A percentile compares a stretch with the other conserved stretches of the same genome.
Evolutionary conservation across 2,888 invertebrate genomes (phyloP).

Genomic region (Imbricaverruca yamaguchii): DNA sequence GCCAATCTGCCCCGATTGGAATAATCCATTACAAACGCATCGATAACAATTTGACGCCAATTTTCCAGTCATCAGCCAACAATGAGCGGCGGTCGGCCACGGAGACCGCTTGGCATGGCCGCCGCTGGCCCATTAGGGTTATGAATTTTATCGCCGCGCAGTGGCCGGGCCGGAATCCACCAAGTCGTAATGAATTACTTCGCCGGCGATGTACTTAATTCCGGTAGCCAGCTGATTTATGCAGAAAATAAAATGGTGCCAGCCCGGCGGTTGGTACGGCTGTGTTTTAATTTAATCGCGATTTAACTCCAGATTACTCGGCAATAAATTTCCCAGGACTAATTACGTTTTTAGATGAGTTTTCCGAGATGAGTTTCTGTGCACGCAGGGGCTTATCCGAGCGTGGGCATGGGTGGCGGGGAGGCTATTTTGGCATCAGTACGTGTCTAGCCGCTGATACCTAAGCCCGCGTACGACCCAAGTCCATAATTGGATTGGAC

Average conservation of each 20-base stretch:
- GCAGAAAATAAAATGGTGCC: constrained; percentile 8
- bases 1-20: not conserved
- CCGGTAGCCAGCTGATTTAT: constrained; percentile 19
- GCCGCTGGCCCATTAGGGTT: not conserved
- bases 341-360: constrained; percentile 19
- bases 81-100: not conserved
- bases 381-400: not conserved
- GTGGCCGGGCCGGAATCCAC: not conserved
- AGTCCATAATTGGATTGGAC: too few relatives aligned
- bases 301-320: constrained; percentile 17
- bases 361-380: not conserved
- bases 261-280: not conserved
- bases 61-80: constrained; percentile 15
- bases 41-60: constrained; percentile 19
- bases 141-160: not conserved
- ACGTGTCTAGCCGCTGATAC: constrained; percentile 6
- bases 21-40: constrained; percentile 20
- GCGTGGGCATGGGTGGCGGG: not conserved
- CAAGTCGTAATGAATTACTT: not conserved
- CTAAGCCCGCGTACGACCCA: constrained; percentile 4
- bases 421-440: not conserved
- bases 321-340: constrained; percentile 10
- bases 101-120: not conserved
- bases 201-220: constrained; percentile 11
- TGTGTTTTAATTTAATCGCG: constrained; percentile 17